A percentile compares a stretch with the other conserved stretches of the same genome.
phyloP scores from a whole-genome alignment of 2,797 vertebrate species.

The Ctenopoma kingsleyae region DNA sequence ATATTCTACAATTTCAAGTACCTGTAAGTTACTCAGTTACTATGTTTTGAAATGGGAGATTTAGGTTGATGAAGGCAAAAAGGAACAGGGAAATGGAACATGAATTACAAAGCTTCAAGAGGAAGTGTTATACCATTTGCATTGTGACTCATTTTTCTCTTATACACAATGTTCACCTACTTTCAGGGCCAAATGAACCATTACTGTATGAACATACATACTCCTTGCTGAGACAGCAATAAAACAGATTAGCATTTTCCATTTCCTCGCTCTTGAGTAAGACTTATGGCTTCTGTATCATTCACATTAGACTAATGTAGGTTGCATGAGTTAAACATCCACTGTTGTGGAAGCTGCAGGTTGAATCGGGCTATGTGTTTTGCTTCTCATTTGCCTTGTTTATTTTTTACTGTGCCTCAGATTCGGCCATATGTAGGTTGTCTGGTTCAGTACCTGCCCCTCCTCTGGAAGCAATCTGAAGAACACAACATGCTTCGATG shows the following conservation, averaged over 20 bases:
- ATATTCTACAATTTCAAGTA: background rate
- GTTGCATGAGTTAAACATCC: background rate
- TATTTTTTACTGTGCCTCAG: conserved; percentile 69
- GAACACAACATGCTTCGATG: conserved; percentile 99
- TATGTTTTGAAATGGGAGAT: conserved; percentile 17
- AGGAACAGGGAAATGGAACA: background rate
- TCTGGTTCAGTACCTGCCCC: conserved; percentile 95
- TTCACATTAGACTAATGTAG: too few species aligned
- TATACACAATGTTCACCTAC: background rate
- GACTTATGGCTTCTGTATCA: background rate
- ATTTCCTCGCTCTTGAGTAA: background rate
- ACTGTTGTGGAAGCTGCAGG: background rate
- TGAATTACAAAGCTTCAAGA: background rate
- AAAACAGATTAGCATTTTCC: background rate
- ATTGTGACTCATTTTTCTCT: background rate
- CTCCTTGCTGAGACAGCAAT: background rate
- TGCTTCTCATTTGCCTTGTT: background rate
- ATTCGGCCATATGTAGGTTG: conserved; percentile 94
- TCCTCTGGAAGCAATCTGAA: conserved; percentile 98
- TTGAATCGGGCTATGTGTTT: background rate
- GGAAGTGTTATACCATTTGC: background rate
- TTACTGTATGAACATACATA: background rate
- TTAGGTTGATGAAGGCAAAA: background rate
- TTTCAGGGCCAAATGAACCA: conserved; percentile 8
- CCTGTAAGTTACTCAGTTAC: background rate